Percentiles rank a stretch among this genome's conserved stretches.
Conservation (phyloP, 2,797 vertebrate genomes). For the Parotocinclus haroldoi region DNA sequence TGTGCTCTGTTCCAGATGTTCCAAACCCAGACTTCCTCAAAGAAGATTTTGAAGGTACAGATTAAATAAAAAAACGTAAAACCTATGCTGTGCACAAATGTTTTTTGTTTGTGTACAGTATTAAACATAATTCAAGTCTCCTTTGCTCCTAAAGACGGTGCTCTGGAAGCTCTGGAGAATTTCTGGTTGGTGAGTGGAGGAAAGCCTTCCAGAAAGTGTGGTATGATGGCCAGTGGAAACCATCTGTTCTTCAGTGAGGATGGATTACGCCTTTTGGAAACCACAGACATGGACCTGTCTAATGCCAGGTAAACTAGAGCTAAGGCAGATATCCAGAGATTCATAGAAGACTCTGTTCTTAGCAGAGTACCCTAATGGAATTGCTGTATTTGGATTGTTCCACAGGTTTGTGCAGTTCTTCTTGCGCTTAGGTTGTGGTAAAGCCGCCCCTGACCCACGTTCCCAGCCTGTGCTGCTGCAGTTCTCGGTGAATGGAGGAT, state of each 20-base stretch:
- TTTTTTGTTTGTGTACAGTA: neutral
- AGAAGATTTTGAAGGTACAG: constrained; percentile 97
- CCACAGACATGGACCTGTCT: constrained; percentile 89
- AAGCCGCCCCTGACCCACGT: constrained; percentile 89
- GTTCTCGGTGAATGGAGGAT: constrained; percentile 89
- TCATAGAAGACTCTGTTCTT: too few species aligned
- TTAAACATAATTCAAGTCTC: neutral
- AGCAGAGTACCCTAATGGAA: neutral
- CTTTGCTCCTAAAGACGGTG: constrained; percentile 66
- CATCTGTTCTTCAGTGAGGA: constrained; percentile 97
- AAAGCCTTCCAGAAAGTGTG: constrained; percentile 95
- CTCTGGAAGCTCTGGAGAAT: constrained; percentile 78
- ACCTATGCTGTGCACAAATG: too few species aligned
- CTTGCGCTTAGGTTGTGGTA: constrained; percentile 93
- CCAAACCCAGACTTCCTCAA: constrained; percentile 96
- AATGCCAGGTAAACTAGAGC: constrained; percentile 82
- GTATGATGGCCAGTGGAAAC: constrained; percentile 94
- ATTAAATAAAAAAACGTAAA: too few species aligned
- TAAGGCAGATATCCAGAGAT: too few species aligned
- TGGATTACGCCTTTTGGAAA: constrained; percentile 92
- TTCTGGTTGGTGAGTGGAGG: constrained; percentile 91
- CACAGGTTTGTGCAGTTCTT: constrained; percentile 97
- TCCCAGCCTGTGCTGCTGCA: constrained; percentile 95
- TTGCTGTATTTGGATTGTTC: neutral
- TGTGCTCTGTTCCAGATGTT: constrained; percentile 85